A percentile compares a stretch with the other conserved stretches of the same genome.
Conservation (phyloP, 2,888 invertebrate genomes). For the Stenotaenia linearis region DNA sequence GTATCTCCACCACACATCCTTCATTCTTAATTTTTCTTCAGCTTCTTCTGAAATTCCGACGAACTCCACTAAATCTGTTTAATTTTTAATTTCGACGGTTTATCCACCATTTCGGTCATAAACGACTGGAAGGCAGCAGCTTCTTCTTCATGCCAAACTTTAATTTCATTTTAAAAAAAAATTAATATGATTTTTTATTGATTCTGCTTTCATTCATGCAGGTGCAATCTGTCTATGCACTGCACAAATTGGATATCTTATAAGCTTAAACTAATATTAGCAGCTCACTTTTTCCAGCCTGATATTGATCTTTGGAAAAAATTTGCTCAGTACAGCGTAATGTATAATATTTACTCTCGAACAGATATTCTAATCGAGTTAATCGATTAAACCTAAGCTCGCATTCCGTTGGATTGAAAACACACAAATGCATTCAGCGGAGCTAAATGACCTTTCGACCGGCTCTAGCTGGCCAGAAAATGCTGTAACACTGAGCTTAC, state of each 20-base stretch:
- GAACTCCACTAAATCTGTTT: no score
- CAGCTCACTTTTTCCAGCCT: background rate
- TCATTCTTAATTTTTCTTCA: no score
- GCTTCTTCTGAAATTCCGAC: no score
- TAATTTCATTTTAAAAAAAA: no score
- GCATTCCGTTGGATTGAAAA: slow-evolving; percentile 2
- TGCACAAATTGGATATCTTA: background rate
- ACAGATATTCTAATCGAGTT: background rate
- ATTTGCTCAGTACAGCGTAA: background rate
- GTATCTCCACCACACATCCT: no score
- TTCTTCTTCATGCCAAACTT: no score
- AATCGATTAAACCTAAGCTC: background rate
- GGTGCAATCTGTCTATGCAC: background rate
- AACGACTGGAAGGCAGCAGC: no score
- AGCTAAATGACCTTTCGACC: slow-evolving; percentile 11
- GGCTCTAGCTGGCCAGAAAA: background rate
- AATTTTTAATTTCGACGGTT: no score
- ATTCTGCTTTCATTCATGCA: no score
- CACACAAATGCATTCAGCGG: background rate
- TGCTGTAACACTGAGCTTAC: background rate
- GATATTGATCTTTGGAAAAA: background rate
- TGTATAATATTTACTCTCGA: background rate
- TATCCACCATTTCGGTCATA: no score
- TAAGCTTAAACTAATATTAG: background rate
- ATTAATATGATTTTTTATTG: no score